A percentile compares a stretch with the other conserved stretches of the same genome.
phyloP scores from a whole-genome alignment of 2,797 vertebrate species.

The Tapera naevia region DNA sequence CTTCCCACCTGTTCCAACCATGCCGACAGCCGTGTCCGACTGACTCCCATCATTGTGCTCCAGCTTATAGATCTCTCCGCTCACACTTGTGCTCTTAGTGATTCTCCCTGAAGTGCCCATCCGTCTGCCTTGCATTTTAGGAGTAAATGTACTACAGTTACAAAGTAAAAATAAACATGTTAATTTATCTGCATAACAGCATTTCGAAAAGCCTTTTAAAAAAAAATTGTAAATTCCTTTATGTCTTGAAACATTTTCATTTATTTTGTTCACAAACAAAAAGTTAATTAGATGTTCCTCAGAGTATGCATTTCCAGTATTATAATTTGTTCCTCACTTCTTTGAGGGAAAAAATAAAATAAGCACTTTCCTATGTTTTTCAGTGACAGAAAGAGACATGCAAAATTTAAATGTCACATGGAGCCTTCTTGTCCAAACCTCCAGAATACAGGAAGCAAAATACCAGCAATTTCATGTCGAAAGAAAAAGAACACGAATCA shows the following conservation, averaged over 20 bases:
- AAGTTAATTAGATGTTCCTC: background rate
- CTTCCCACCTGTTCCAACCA: conserved; percentile 89
- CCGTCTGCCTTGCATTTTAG: conserved; percentile 89
- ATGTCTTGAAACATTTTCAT: background rate
- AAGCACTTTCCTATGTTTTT: background rate
- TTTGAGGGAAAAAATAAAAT: background rate
- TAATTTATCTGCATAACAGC: conserved; percentile 57
- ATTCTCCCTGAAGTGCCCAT: conserved; percentile 90
- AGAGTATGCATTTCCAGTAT: background rate
- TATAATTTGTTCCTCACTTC: background rate
- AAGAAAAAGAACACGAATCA: background rate
- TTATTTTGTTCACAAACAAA: background rate
- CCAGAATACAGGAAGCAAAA: background rate
- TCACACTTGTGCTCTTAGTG: conserved; percentile 95
- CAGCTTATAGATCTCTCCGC: conserved; percentile 92
- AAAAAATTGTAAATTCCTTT: conserved; percentile 21
- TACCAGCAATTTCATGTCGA: background rate
- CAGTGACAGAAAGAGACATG: background rate
- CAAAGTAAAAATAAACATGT: conserved; percentile 79
- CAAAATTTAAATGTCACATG: background rate
- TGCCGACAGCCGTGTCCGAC: conserved; percentile 95
- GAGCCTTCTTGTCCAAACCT: background rate
- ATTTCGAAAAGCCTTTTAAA: conserved; percentile 7
- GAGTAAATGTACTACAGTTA: conserved; percentile 84
- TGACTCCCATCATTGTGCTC: conserved; percentile 97